Base-by-base conservation (phyloP, 64 coral and sea anemone species). In the Anthopleura sola region DNA sequence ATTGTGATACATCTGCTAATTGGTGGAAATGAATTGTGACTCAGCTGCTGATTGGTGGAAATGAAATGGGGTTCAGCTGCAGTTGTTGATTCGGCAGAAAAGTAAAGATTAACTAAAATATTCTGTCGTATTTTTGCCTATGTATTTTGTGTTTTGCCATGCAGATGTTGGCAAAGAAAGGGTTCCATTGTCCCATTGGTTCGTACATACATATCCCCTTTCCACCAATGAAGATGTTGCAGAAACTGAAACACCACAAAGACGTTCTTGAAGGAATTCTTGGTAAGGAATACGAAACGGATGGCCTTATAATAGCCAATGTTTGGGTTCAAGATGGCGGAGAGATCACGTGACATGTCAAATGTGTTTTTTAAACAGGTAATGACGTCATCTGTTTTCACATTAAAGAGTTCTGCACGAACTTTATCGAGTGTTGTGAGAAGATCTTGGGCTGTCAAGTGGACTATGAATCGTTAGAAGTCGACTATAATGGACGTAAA, bases 191-290 rank as follows among this genome's bases (percentile, higher is more conserved):
- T 3, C 58, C 58, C 8, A 77, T 77, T 37, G 34, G 75, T 13
- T 38, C 37, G 14, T 77, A 11, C 37, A 34, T 77, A 37, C 75
- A 77, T 34, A 39, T 77, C 31, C 75, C 75, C 6, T 77, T 77
- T 77, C 75, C 75, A 33, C 31, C 31, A 33, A 19, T 19, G 13
- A 31, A 77, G 7, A 77, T 40, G 31, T 14, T 77, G 24, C 17
- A 77, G 75, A 77, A 77, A 77, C 75, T 77, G 31, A 40, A 77
- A 77, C 31, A 77, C 20, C 0, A 37, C 20, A 20, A 77, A 77
- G 75, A 77, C 13, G 37, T 77, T 37, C 37, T 77, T 34, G 37
- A 77, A 77, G 75, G 75, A 77, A 77, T 77, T 34, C 37, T 77
- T 19, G 75, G 75, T 77, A 37, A 34, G 75, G 0, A 11, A 62